Conservation (phyloP, 23 tunicate genomes). For the Phallusia fumigata region DNA sequence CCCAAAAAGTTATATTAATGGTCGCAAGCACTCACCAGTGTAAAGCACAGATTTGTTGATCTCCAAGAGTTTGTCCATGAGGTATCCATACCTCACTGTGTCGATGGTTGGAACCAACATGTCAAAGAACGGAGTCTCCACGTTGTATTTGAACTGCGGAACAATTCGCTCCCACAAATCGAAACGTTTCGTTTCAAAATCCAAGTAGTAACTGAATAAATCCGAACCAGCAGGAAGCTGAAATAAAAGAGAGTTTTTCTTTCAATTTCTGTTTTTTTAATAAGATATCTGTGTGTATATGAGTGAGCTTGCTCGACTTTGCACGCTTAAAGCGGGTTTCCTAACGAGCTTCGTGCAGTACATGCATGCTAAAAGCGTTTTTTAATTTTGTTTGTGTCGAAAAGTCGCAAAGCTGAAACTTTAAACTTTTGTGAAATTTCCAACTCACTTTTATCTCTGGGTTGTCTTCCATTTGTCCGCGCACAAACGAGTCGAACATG, state of each 20-base stretch:
- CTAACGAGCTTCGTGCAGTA: no score
- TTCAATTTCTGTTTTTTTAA: neutral
- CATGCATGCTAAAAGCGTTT: no score
- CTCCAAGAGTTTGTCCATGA: slow-evolving; percentile 96
- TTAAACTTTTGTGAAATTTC: no score
- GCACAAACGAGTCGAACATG: slow-evolving; percentile 75
- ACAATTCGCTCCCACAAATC: slow-evolving; percentile 92
- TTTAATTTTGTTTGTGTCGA: no score
- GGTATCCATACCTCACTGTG: slow-evolving; percentile 91
- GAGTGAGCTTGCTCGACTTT: no score
- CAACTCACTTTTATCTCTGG: slow-evolving; percentile 77
- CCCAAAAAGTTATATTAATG: no score
- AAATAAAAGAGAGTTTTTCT: neutral
- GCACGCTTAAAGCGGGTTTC: no score
- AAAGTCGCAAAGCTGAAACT: no score
- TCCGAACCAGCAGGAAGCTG: slow-evolving; percentile 92
- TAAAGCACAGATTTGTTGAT: slow-evolving; percentile 84
- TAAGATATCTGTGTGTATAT: no score
- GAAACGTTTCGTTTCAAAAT: slow-evolving; percentile 82
- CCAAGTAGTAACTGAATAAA: slow-evolving; percentile 78
- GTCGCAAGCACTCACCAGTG: no score
- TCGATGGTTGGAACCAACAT: slow-evolving; percentile 99
- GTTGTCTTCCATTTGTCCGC: slow-evolving; percentile 95
- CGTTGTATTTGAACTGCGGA: slow-evolving; percentile 81
- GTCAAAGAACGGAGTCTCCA: slow-evolving; percentile 92